A percentile compares a stretch with the other conserved stretches of the same genome.
Evolutionary conservation across 1,140 invertebrate genomes (phyloP).

Genomic region (Maniola jurtina): DNA sequence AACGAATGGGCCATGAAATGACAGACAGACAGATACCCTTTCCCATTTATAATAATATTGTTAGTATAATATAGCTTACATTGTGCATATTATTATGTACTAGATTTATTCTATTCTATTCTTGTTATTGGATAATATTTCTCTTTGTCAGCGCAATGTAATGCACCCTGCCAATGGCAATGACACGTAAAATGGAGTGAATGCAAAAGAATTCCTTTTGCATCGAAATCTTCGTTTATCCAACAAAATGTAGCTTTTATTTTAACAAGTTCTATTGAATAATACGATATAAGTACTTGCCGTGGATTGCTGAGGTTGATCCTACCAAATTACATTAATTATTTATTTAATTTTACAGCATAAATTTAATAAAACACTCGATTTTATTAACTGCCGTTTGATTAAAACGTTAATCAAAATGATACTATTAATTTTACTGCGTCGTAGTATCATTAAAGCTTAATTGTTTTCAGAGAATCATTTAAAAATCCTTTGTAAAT

Average conservation of each 20-base stretch:
- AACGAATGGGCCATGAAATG: too few relatives aligned
- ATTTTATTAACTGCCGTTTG: background rate
- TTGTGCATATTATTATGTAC: too few relatives aligned
- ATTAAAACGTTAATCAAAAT: conserved; percentile 5
- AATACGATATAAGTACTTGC: background rate
- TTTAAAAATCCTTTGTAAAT: conserved; percentile 4
- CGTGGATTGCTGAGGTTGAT: background rate
- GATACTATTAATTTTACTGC: conserved; percentile 6
- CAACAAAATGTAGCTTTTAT: background rate
- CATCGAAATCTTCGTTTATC: background rate
- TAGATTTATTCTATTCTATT: background rate
- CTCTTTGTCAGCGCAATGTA: background rate
- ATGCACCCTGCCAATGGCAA: background rate
- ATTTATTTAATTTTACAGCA: background rate
- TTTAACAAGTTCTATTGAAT: background rate
- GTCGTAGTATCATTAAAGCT: background rate
- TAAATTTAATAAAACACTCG: background rate
- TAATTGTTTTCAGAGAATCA: conserved; percentile 1
- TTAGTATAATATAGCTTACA: too few relatives aligned
- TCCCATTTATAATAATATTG: too few relatives aligned
- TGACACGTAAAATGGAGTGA: background rate
- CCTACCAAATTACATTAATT: background rate
- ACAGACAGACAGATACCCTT: too few relatives aligned
- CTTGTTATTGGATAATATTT: background rate
- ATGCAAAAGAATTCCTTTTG: background rate